Evolutionary conservation across 1,140 invertebrate species (phyloP).

Genomic region (Rhynchophorus ferrugineus): DNA sequence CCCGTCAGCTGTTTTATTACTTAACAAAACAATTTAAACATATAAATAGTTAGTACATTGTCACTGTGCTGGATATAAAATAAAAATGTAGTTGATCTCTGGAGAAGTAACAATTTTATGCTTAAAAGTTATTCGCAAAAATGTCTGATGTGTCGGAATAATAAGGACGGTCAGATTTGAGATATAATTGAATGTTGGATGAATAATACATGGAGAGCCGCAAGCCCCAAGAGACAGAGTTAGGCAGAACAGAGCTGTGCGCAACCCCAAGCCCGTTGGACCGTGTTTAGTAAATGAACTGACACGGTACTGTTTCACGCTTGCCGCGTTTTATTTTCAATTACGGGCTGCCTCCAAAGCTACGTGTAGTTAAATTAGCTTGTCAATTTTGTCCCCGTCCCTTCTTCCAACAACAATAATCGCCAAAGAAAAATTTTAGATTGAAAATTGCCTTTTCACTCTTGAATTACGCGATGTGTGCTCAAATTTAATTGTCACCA

Average conservation of each 20-base stretch:
- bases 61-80: no score
- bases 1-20: no score
- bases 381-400: conserved; percentile 12
- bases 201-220: conserved; percentile 34
- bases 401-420: not conserved
- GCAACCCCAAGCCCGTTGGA: conserved; percentile 13
- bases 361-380: conserved; percentile 21
- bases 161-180: conserved; percentile 26
- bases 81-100: not conserved
- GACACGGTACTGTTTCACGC: conserved; percentile 18
- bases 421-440: not conserved
- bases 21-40: no score
- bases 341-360: conserved; percentile 7
- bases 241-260: conserved; percentile 20
- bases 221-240: conserved; percentile 29
- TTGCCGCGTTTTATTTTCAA: conserved; percentile 21
- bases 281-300: conserved; percentile 27
- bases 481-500: no score
- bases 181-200: conserved; percentile 36
- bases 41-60: no score
- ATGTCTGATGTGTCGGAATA: conserved; percentile 13
- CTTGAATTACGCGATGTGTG: no score
- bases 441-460: not conserved
- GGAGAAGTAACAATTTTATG: conserved; percentile 10
- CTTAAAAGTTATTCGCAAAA: conserved; percentile 17